Evolutionary conservation across 2,888 invertebrate species (phyloP), one percentile per base, ranked within the genome.

Genomic region (Chalcis sispes): DNA sequence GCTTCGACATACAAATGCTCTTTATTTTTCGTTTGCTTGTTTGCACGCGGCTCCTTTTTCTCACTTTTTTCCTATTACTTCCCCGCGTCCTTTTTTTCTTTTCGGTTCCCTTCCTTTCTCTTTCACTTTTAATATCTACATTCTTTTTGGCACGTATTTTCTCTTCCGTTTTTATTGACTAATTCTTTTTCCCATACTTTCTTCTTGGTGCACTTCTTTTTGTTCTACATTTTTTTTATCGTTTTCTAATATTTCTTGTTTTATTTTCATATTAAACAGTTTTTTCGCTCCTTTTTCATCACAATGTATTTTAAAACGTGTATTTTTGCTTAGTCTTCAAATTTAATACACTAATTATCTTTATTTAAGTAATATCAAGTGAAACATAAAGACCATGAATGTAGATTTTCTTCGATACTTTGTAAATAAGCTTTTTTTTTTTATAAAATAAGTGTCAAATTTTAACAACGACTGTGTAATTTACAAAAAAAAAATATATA

Each of bases 1-100:
- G 61, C 62, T 62, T 76, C 72, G 67, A 77, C 69, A 77, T 64
- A 77, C 76, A 72, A 69, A 72, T 72, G 65, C 64, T 74, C 77
- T 74, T 77, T 77, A 65, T 77, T 72, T 77, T 69, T 52, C 72
- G 48, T 72, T 72, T 77, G 62, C 36, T 70, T 76, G 52, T 77
- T 76, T 76, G 72, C 72, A 36, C 72, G 46, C 13, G 15, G 36
- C 18, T 75, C 52, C 65, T 69, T 46, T 71, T 65, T 70, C 52
- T 64, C 36, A 13, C 52, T 59, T 72, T 69, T 76, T 77, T 69
- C 50, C 64, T 58, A 62, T 62, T 67, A 58, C 67, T 50, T 25
- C 42, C 8, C 18, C 2, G 15, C 15, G 20, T 29, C 20, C 27
- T 46, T 58, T 40, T 20, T 46, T 36, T 29, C 13, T 48, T 29